These are phyloP conservation scores for Molorchus minor DNA, from an alignment of 2,888 invertebrate species.

Conservation along the genomic window DNA sequence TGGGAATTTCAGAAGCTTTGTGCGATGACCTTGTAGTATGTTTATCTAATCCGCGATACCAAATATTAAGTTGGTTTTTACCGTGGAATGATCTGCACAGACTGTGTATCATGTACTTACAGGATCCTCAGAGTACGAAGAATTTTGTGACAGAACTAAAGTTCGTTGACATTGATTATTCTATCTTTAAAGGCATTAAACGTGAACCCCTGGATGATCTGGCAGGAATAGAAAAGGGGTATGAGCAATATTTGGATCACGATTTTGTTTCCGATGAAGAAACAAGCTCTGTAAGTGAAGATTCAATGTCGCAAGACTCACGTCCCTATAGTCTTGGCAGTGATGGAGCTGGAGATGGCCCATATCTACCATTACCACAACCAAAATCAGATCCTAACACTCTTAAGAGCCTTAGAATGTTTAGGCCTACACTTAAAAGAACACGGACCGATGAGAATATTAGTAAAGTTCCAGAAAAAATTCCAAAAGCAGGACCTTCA, in stretches of 20 bases:
- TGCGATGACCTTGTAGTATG: constrained; percentile 78
- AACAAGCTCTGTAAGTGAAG: constrained; percentile 57
- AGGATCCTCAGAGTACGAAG: constrained; percentile 69
- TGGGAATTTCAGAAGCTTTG: constrained; percentile 72
- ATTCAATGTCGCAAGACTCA: constrained; percentile 64
- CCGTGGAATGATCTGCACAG: constrained; percentile 67
- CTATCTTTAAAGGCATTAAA: constrained; percentile 66
- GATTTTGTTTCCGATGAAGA: constrained; percentile 51
- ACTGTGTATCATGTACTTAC: constrained; percentile 68
- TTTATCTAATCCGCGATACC: constrained; percentile 75
- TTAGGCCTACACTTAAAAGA: constrained; percentile 61
- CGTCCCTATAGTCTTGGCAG: constrained; percentile 63
- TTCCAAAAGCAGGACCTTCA: constrained; percentile 35
- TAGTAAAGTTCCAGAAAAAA: constrained; percentile 30
- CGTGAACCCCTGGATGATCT: constrained; percentile 66
- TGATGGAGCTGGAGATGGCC: constrained; percentile 57
- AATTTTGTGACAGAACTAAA: constrained; percentile 77
- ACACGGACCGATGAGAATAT: constrained; percentile 34
- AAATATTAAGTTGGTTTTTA: constrained; percentile 76
- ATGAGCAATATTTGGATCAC: constrained; percentile 54
- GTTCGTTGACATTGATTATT: constrained; percentile 77
- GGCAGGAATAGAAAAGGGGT: constrained; percentile 56
- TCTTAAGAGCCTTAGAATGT: constrained; percentile 65
- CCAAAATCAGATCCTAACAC: constrained; percentile 64
- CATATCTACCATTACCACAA: constrained; percentile 40